Evolutionary conservation across 2,888 invertebrate species (phyloP).

Genomic region (Erebia ligea): DNA sequence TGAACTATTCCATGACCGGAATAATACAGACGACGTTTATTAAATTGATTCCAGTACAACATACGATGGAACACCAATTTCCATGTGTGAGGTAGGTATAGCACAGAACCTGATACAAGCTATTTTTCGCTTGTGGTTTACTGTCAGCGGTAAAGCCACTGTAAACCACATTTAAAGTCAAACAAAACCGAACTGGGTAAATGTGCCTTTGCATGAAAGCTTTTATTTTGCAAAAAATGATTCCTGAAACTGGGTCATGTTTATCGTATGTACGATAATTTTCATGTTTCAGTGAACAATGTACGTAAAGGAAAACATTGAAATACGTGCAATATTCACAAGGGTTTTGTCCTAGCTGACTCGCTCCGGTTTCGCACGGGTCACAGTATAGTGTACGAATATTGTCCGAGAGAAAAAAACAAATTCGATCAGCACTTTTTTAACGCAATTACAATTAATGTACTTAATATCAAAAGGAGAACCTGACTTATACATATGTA

Average conservation of each 20-base stretch:
- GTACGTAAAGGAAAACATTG: background rate
- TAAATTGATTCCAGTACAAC: no score
- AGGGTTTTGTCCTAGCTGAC: background rate
- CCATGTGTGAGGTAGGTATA: background rate
- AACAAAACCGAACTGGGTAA: slow-evolving; percentile 23
- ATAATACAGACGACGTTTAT: no score
- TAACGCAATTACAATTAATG: no score
- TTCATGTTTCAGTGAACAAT: slow-evolving; percentile 5
- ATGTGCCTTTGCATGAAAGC: slow-evolving; percentile 10
- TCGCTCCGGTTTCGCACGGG: no score
- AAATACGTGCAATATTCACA: background rate
- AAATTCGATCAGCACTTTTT: no score
- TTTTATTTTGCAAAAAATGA: slow-evolving; percentile 14
- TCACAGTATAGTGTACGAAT: no score
- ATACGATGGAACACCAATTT: no score
- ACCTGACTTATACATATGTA: no score
- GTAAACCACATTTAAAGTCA: slow-evolving; percentile 16
- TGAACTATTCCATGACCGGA: no score
- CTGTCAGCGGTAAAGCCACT: slow-evolving; percentile 4
- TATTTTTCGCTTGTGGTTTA: slow-evolving; percentile 20
- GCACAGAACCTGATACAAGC: background rate
- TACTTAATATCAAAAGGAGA: no score
- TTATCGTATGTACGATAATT: slow-evolving; percentile 10
- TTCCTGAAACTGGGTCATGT: slow-evolving; percentile 14
- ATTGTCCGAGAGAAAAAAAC: no score